Conservation (phyloP, 2,113 vertebrate species). For the Canis aureus region DNA sequence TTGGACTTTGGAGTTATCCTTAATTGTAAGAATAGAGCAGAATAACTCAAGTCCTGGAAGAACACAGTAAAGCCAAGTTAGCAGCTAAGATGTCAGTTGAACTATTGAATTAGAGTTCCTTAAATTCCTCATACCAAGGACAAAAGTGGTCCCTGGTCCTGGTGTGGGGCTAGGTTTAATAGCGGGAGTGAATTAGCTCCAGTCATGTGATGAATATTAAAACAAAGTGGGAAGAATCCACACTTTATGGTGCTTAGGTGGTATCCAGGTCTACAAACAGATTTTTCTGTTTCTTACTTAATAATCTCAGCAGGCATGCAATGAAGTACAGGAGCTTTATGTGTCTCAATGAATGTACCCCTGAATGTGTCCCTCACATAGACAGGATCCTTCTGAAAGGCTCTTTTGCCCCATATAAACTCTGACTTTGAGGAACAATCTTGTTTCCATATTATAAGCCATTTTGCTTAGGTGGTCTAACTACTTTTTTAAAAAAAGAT, state of each 20-base stretch:
- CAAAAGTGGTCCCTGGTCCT: too few relatives aligned
- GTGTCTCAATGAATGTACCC: background rate
- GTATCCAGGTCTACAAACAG: background rate
- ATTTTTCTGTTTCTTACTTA: background rate
- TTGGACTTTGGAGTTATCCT: background rate
- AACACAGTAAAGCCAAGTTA: background rate
- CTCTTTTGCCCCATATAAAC: background rate
- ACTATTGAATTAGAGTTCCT: background rate
- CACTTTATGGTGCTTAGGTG: background rate
- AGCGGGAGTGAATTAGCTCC: background rate
- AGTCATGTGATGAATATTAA: background rate
- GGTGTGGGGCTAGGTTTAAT: background rate
- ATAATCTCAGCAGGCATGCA: background rate
- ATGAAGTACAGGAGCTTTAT: background rate
- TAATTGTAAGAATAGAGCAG: background rate
- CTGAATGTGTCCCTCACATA: background rate
- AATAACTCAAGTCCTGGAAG: background rate
- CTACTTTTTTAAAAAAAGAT: too few relatives aligned
- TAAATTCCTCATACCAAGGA: background rate
- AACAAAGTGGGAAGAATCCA: background rate
- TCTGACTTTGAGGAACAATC: background rate
- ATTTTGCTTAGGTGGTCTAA: background rate
- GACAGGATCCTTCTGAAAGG: background rate
- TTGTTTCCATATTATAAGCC: background rate
- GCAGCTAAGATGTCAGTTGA: background rate